Base-by-base conservation (phyloP, 2,113 vertebrate genomes). In the Polypterus senegalus region DNA sequence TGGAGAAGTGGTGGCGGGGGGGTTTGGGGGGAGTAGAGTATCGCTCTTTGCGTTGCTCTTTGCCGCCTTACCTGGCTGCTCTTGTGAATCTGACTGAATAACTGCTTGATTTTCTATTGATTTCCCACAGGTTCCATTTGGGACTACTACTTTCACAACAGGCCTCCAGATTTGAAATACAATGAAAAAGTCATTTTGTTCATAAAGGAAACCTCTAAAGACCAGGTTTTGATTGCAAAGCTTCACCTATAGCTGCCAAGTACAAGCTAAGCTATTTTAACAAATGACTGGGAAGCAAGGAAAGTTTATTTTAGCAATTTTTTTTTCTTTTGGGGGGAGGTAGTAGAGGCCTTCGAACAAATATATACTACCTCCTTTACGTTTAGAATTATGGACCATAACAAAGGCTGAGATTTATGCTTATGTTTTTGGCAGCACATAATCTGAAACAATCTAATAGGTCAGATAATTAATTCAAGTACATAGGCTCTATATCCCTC, bases 401-500 rank as follows among this genome's bases (percentile, higher is more conserved):
- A 65, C 10, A 74, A 74, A 72, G 72, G 71, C 78, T 69, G 72
- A 71, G 74, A 85, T 83, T 83, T 76, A 84, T 77, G 73, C 68
- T 66, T 67, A 47, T 66, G 70, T 59, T 56, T 69, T 68, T 80
- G 80, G 82, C 77, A 81, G 79, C 78, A 81, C 80, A 81, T 83
- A 80, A 76, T 79, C 76, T 73, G 73, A 66, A 79, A 80, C 71
- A 79, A 57, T 78, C 74, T 81, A 80, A 83, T 82, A 77, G 79
- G 81, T 84, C 77, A 81, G 68, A 74, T 83, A 83, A 81, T 84
- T 83, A 86, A 82, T 83, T 77, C 74, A 71, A 73, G 73, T 76
- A 80, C 81, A 81, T 78, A 80, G 79, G 73, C 77, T 76, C 47
- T 69, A 66, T 71, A 69, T 69, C 73, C 70, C 77, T 70, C 61